Evolutionary conservation across 1,140 invertebrate genomes (phyloP).

Genomic region (Trachymyrmex cornetzi): DNA sequence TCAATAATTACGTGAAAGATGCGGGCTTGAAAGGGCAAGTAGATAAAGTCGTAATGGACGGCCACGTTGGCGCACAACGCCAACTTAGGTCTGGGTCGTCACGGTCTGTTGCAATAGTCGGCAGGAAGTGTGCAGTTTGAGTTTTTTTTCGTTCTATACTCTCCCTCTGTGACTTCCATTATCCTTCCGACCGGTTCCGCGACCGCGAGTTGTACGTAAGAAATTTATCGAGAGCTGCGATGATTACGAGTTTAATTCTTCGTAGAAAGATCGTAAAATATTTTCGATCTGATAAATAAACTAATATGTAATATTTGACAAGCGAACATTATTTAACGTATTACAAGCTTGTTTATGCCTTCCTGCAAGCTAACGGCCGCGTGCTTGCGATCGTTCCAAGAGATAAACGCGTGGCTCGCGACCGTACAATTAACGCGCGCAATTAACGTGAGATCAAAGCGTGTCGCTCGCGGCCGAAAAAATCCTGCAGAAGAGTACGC

Average conservation of each 20-base stretch:
- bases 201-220: conserved; percentile 18
- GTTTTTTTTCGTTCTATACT: conserved; percentile 13
- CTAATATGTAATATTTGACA: neutral
- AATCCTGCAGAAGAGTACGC: conserved; percentile 29
- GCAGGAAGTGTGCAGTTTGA: conserved; percentile 43
- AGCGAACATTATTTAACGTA: neutral
- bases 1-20: neutral
- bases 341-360: neutral
- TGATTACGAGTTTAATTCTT: neutral
- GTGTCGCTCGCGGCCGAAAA: conserved; percentile 42
- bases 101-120: conserved; percentile 57
- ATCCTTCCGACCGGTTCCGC: conserved; percentile 33
- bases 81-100: conserved; percentile 52
- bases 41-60: conserved; percentile 35
- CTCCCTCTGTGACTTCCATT: neutral
- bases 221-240: neutral
- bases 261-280: neutral
- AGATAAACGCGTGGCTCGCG: neutral
- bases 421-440: conserved; percentile 18
- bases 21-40: conserved; percentile 7
- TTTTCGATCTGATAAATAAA: neutral
- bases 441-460: conserved; percentile 45
- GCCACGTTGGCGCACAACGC: neutral
- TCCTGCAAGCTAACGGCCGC: neutral
- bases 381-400: neutral